phyloP scores from a whole-genome alignment of 1,140 invertebrate species.

The Rhopalosiphum padi region DNA sequence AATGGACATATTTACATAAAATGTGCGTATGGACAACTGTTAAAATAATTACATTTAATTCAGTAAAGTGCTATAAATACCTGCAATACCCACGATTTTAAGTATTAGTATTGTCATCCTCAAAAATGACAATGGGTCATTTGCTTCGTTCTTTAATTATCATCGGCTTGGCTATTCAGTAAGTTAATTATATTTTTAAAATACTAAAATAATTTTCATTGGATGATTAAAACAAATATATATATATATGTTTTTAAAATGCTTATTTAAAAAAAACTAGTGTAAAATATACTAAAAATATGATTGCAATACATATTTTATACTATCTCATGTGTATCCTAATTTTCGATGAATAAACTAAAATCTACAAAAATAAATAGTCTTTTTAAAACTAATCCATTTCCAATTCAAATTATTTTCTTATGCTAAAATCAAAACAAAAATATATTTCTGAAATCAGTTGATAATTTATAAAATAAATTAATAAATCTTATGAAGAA shows the following conservation, averaged over 20 bases:
- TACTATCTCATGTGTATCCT: neutral
- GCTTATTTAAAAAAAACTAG: neutral
- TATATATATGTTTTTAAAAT: neutral
- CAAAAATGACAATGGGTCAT: constrained; percentile 38
- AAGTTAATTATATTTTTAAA: constrained; percentile 11
- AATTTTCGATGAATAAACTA: neutral
- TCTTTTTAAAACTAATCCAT: neutral
- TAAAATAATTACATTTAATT: constrained; percentile 32
- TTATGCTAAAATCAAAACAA: neutral
- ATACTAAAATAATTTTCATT: neutral
- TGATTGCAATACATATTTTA: neutral
- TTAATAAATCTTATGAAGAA: neutral
- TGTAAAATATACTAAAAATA: neutral
- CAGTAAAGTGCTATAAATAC: constrained; percentile 33
- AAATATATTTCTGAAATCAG: neutral
- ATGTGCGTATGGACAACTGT: neutral
- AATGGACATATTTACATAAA: constrained; percentile 31
- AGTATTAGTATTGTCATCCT: constrained; percentile 47
- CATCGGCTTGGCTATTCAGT: constrained; percentile 39
- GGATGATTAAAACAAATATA: neutral
- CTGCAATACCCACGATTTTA: neutral
- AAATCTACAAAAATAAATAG: neutral
- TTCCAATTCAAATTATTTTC: neutral
- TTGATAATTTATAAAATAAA: neutral
- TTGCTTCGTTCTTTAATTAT: constrained; percentile 41